A percentile compares a stretch with the other conserved stretches of the same genome.
phyloP scores from a whole-genome alignment of 1,140 invertebrate genomes.

The Polyergus mexicanus region DNA sequence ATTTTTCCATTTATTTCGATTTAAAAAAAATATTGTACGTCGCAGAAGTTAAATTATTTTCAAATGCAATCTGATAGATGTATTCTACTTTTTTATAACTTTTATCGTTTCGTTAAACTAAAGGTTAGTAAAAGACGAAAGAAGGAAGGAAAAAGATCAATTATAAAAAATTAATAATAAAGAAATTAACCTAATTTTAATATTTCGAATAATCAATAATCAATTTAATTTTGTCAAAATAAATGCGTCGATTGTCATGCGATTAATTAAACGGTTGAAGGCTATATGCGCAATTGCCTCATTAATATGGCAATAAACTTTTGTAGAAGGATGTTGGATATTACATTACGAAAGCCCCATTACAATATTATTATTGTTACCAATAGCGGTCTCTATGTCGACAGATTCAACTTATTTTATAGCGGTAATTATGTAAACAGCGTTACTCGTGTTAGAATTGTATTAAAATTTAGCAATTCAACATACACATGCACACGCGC shows the following conservation, averaged over 20 bases:
- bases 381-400: background rate
- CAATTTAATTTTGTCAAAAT: conserved; percentile 11
- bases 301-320: background rate
- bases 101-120: background rate
- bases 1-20: background rate
- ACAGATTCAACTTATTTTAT: conserved; percentile 8
- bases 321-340: background rate
- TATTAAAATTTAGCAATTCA: conserved; percentile 47
- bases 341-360: background rate
- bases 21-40: background rate
- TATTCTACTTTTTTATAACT: background rate
- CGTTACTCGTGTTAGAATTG: background rate
- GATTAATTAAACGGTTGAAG: conserved; percentile 27
- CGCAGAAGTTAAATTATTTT: background rate
- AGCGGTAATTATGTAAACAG: conserved; percentile 31
- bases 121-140: background rate
- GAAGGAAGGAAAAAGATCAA: background rate
- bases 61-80: background rate
- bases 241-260: background rate
- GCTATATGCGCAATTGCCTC: background rate
- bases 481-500: background rate
- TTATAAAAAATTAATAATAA: background rate
- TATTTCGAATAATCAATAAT: background rate
- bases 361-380: conserved; percentile 9
- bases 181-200: conserved; percentile 29